Evolutionary conservation across 1,140 invertebrate genomes (phyloP).

Genomic region (Coelopa frigida): DNA sequence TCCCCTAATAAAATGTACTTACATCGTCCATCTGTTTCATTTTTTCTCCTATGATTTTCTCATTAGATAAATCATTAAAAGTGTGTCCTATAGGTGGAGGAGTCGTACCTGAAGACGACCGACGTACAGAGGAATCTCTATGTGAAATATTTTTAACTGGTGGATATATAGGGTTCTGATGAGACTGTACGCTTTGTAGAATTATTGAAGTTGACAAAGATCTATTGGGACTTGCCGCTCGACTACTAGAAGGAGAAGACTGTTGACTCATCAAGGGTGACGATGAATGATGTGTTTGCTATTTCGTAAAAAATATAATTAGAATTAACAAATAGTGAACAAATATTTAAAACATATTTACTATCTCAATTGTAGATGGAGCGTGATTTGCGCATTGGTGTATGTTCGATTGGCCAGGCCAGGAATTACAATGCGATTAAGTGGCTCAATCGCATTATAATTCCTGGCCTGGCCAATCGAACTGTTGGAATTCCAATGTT

Average conservation of each 20-base stretch:
- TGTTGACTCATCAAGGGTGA: conserved; percentile 55
- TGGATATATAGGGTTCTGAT: conserved; percentile 17
- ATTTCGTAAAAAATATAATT: conserved; percentile 15
- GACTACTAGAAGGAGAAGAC: conserved; percentile 51
- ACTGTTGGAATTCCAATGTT: conserved; percentile 39
- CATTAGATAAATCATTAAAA: conserved; percentile 14
- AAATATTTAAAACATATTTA: conserved; percentile 3
- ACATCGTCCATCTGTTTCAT: conserved; percentile 33
- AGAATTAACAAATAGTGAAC: conserved; percentile 3
- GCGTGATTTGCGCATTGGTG: conserved; percentile 5
- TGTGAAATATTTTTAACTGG: conserved; percentile 28
- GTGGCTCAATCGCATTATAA: conserved; percentile 38
- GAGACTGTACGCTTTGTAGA: conserved; percentile 16
- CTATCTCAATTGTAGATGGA: conserved; percentile 6
- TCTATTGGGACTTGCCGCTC: conserved; percentile 52
- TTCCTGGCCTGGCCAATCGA: conserved; percentile 18
- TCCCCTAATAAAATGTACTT: too few species aligned
- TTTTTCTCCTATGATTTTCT: conserved; percentile 23
- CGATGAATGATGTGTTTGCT: conserved; percentile 44
- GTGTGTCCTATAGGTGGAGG: conserved; percentile 38
- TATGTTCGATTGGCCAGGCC: conserved; percentile 17
- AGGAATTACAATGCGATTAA: conserved; percentile 32
- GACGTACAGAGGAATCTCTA: conserved; percentile 28
- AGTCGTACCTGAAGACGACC: conserved; percentile 47
- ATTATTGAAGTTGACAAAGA: conserved; percentile 46